phyloP scores from a whole-genome alignment of 2,113 vertebrate species.

The Enhydra lutris region DNA sequence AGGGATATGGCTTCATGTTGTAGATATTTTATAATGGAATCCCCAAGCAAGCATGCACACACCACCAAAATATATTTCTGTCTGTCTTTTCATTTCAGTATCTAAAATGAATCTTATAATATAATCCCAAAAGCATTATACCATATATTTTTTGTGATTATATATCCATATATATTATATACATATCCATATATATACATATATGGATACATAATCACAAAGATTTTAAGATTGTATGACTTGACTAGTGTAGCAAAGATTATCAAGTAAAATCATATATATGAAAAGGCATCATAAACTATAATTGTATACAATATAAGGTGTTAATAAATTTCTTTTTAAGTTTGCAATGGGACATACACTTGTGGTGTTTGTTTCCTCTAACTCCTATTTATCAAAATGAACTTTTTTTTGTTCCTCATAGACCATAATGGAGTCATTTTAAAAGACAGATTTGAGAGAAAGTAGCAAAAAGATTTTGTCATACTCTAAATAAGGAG shows the following conservation, averaged over 20 bases:
- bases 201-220: neutral
- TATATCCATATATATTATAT: no score
- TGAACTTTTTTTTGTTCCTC: neutral
- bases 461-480: neutral
- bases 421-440: neutral
- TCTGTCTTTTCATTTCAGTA: neutral
- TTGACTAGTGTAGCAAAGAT: neutral
- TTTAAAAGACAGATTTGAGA: conserved; percentile 8
- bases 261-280: neutral
- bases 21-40: neutral
- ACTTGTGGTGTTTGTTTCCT: neutral
- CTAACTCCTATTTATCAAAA: neutral
- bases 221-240: neutral
- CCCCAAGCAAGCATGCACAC: neutral
- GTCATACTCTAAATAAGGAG: neutral
- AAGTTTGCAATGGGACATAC: neutral
- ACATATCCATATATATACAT: no score
- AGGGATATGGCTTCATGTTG: neutral
- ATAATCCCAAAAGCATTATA: neutral
- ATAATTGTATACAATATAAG: neutral
- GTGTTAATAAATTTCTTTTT: neutral
- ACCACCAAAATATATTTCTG: neutral
- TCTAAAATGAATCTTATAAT: neutral
- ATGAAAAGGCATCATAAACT: neutral
- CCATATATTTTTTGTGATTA: neutral